A percentile compares a stretch with the other conserved stretches of the same genome.
Conservation (phyloP, 1,140 invertebrate genomes). For the Calosoma granatense region DNA sequence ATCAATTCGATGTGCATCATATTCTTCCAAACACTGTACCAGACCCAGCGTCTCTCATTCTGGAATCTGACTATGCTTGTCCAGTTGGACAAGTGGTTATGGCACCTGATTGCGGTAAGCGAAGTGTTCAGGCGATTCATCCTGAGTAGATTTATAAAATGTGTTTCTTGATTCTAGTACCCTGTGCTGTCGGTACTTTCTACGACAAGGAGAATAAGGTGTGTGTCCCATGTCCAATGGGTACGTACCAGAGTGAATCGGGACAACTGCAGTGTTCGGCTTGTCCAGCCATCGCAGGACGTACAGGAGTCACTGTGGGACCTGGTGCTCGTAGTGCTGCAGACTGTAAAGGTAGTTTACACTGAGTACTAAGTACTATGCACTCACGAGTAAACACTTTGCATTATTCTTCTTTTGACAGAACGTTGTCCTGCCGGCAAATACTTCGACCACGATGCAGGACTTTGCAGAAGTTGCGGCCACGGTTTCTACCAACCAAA, state of each 20-base stretch:
- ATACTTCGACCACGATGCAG: conserved; percentile 77
- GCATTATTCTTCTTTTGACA: conserved; percentile 32
- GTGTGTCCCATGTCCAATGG: conserved; percentile 77
- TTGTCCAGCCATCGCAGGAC: conserved; percentile 79
- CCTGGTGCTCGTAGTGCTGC: conserved; percentile 74
- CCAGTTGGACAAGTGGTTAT: conserved; percentile 86
- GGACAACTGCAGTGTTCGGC: conserved; percentile 80
- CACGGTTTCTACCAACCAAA: conserved; percentile 89
- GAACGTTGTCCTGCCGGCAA: conserved; percentile 85
- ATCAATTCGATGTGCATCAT: conserved; percentile 85
- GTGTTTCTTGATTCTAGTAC: conserved; percentile 51
- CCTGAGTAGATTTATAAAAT: background rate
- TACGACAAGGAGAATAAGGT: conserved; percentile 63
- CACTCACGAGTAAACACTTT: background rate
- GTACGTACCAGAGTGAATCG: conserved; percentile 88
- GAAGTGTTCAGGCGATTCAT: too few relatives aligned
- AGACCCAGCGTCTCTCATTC: conserved; percentile 75
- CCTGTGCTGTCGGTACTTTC: conserved; percentile 87
- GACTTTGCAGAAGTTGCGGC: conserved; percentile 81
- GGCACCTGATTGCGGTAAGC: conserved; percentile 77
- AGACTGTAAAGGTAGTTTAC: conserved; percentile 71
- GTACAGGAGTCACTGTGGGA: conserved; percentile 75
- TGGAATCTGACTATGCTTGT: conserved; percentile 88
- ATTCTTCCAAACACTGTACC: conserved; percentile 90
- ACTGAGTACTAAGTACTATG: background rate